phyloP scores from a whole-genome alignment of 2,888 invertebrate species.

The Lithophane leautieri region DNA sequence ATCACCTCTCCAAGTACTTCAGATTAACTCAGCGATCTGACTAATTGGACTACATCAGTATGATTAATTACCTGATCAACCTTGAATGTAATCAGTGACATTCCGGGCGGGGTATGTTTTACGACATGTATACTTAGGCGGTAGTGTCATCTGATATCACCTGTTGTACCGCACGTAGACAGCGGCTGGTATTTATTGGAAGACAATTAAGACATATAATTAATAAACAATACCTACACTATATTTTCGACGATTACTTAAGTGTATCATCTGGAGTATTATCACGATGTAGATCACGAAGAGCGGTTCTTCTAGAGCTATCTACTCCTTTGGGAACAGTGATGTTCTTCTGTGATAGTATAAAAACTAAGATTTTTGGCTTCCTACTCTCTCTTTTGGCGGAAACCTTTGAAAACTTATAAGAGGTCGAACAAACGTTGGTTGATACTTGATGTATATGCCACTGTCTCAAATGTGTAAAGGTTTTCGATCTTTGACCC shows the following conservation, averaged over 20 bases:
- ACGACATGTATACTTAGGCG: slow-evolving; percentile 60
- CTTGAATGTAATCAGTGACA: slow-evolving; percentile 75
- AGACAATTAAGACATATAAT: slow-evolving; percentile 1
- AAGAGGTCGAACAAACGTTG: not conserved
- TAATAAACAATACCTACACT: not conserved
- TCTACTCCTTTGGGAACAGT: not conserved
- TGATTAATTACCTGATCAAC: slow-evolving; percentile 43
- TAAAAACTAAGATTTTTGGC: not conserved
- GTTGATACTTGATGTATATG: not conserved
- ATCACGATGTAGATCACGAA: not conserved
- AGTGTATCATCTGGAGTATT: not conserved
- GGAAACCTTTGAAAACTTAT: not conserved
- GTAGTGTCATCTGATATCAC: slow-evolving; percentile 65
- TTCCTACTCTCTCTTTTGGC: not conserved
- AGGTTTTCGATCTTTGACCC: not conserved
- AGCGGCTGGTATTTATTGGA: slow-evolving; percentile 1
- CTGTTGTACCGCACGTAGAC: slow-evolving; percentile 46
- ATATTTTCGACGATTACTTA: not conserved
- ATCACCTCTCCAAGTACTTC: slow-evolving; percentile 2
- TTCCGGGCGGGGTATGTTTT: slow-evolving; percentile 74
- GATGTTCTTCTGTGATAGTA: not conserved
- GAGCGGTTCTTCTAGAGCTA: not conserved
- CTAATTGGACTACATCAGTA: slow-evolving; percentile 42
- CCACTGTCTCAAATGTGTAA: not conserved
- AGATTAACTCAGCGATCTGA: slow-evolving; percentile 18